Percentiles rank a stretch among this genome's conserved stretches.
phyloP scores from a whole-genome alignment of 2,888 invertebrate genomes.

The Pardosa pseudoannulata region DNA sequence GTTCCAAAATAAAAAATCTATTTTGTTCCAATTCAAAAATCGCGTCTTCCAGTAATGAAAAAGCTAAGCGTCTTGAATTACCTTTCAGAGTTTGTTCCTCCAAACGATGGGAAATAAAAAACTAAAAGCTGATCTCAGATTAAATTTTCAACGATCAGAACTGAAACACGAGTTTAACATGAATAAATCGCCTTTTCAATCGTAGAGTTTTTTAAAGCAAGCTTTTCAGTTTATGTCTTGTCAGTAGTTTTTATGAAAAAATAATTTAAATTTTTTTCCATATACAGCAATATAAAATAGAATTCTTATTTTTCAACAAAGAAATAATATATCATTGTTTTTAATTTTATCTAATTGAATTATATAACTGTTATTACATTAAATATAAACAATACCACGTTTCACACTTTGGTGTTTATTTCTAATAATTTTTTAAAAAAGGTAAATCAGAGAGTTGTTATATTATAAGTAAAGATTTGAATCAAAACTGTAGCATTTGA shows the following conservation, averaged over 20 bases:
- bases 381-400: no score
- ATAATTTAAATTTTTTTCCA: constrained; percentile 18
- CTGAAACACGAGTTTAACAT: constrained; percentile 9
- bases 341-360: no score
- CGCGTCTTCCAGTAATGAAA: constrained; percentile 10
- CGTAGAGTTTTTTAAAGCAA: not conserved
- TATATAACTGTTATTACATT: no score
- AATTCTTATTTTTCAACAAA: no score
- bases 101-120: constrained; percentile 21
- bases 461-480: no score
- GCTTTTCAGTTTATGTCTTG: constrained; percentile 15
- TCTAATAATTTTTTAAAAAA: no score
- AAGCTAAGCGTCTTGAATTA: constrained; percentile 24
- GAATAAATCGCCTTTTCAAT: constrained; percentile 6
- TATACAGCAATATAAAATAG: no score
- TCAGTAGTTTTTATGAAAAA: constrained; percentile 28
- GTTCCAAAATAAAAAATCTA: constrained; percentile 18
- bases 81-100: constrained; percentile 18
- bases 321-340: no score
- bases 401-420: no score
- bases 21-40: constrained; percentile 34
- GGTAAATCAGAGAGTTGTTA: no score
- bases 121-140: constrained; percentile 25
- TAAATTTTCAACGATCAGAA: constrained; percentile 26
- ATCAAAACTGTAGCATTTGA: no score